Evolutionary conservation across 2,888 invertebrate genomes (phyloP), one percentile per base, ranked within the genome.

Genomic region (Macaria notata): DNA sequence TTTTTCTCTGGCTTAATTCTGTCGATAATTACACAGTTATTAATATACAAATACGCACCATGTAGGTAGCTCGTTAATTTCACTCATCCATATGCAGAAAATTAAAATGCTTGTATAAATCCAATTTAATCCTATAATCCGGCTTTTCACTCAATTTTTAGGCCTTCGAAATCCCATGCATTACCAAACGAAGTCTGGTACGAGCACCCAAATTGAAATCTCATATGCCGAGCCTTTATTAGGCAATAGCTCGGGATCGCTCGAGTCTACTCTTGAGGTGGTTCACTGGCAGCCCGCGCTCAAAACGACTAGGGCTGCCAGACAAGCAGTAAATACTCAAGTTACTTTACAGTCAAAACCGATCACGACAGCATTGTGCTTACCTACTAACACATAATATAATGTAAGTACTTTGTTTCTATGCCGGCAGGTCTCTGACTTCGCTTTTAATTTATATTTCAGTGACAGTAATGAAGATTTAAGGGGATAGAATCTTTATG

Each of bases 221-320:
- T 81, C 81, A 76, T 79, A 76, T 73, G 75, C 64, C 70, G 66
- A 65, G 74, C 74, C 77, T 81, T 83, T 83, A 84, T 84, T 82
- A 81, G 78, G 81, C 81, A 72, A 79, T 78, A 73, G 71, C 77
- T 73, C 72, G 66, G 75, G 78, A 78, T 81, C 78, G 71, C 70
- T 73, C 71, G 73, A 75, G 68, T 72, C 66, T 60, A 69, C 69
- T 70, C 69, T 67, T 46, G 66, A 72, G 70, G 67, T 69, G 68
- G 70, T 66, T 74, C 70, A 65, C 71, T 72, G 73, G 72, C 73
- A 72, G 70, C 69, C 68, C 62, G 66, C 54, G 68, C 61, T 69
- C 42, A 38, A 49, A 59, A 67, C 41, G 9, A 41, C 46, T 67
- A 71, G 66, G 75, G 62, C 53, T 67, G 66, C 9, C 41, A 41